Conservation (phyloP, 2,113 vertebrate genomes). For the Coreoperca whiteheadi region DNA sequence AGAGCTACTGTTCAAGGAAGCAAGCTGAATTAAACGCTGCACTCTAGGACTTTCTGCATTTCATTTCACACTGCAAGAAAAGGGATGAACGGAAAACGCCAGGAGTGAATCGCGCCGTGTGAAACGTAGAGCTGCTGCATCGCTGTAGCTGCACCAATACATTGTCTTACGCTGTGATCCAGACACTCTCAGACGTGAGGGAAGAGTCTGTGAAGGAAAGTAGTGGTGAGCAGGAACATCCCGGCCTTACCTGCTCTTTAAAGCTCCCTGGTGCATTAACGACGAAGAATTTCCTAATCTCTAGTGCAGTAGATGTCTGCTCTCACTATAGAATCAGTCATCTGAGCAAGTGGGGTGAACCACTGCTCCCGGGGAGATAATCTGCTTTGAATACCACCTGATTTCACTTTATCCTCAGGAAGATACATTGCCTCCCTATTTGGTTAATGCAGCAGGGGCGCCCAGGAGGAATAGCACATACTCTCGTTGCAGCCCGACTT, state of each 20-base stretch:
- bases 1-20: slow-evolving; percentile 2
- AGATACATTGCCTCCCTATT: slow-evolving; percentile 51
- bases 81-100: slow-evolving; percentile 14
- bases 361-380: slow-evolving; percentile 67
- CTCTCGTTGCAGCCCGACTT: slow-evolving; percentile 46
- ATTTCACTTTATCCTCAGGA: slow-evolving; percentile 58
- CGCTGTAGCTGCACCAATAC: background rate
- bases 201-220: slow-evolving; percentile 18
- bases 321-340: slow-evolving; percentile 41
- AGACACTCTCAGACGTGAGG: slow-evolving; percentile 4
- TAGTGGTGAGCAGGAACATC: slow-evolving; percentile 18
- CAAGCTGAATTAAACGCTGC: slow-evolving; percentile 27
- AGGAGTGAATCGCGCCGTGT: background rate
- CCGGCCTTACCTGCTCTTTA: background rate
- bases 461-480: slow-evolving; percentile 58
- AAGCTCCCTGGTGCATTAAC: slow-evolving; percentile 25
- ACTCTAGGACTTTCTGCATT: background rate
- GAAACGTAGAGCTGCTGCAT: slow-evolving; percentile 11
- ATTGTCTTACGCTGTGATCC: background rate
- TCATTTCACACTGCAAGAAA: slow-evolving; percentile 19
- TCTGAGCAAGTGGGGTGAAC: slow-evolving; percentile 53
- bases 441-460: slow-evolving; percentile 63
- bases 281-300: slow-evolving; percentile 51
- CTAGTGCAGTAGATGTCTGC: slow-evolving; percentile 31
- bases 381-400: slow-evolving; percentile 72